Evolutionary conservation across 2,797 vertebrate species (phyloP), one percentile per base, ranked within the genome.

Genomic region (Onychomys leucogaster): DNA sequence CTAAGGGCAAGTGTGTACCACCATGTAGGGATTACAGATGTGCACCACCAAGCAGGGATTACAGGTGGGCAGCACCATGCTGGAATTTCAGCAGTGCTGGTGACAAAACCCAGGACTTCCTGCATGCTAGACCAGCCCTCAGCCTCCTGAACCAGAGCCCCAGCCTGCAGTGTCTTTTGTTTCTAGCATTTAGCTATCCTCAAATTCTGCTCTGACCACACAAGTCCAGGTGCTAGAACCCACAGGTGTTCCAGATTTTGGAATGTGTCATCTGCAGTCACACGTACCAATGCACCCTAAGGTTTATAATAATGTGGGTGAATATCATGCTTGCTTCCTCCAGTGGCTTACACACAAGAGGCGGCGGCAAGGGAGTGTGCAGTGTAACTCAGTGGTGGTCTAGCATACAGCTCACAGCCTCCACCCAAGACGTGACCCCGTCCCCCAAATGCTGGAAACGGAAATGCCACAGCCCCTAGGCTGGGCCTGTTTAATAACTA

Each of bases 401-500:
- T 85, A 67, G 46, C n/a, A 55, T 8, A 34, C 57, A 55, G 43
- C n/a, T 63, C 59, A 43, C 41, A 71, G n/a, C 61, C 37, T 61
- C 34, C 43, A 37, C 61, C 3, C 6, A 46, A 61, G 37, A 8
- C 10, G 9, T 92, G 75, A 80, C 16, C 7, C 41, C 4, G 11
- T 5, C 49, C 27, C 7, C 34, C 6, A 34, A 73, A 25, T 27
- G 46, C 23, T n/a, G 43, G 85, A 67, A 75, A 13, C 2, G n/a
- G 87, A 71, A 80, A 90, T 23, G 27, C 69, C 43, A 9, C 8
- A 65, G 80, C 32, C 37, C 17, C 52, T 27, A 23, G 14, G 89
- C 69, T 81, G 87, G 93, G 91, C 65, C 16, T 46, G 90, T 93
- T 57, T 43, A 46, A 46, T 71, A 84, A 83, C 57, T 86, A 67